Conservation (phyloP, 2,888 invertebrate species). For the Athripsodes cinereus region DNA sequence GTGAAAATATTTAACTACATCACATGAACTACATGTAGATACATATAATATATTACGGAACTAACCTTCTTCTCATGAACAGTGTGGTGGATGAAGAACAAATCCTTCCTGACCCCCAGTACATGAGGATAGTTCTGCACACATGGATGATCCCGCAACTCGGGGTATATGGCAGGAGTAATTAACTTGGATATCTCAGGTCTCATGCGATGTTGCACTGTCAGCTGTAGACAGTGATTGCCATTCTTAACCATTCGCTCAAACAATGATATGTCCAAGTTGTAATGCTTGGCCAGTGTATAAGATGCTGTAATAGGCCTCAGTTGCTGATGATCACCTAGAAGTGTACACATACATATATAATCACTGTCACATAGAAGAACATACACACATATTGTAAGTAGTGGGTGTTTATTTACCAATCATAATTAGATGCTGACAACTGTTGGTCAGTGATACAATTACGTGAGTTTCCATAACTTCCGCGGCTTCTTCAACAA, state of each 20-base stretch:
- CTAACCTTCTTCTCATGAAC: constrained; percentile 29
- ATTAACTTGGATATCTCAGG: constrained; percentile 46
- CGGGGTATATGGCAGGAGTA: constrained; percentile 62
- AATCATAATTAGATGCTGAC: constrained; percentile 80
- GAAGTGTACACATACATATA: neutral
- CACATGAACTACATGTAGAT: neutral
- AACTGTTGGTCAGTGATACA: constrained; percentile 62
- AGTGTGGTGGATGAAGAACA: neutral
- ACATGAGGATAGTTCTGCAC: neutral
- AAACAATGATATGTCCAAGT: constrained; percentile 73
- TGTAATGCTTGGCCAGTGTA: constrained; percentile 56
- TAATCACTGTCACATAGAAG: neutral
- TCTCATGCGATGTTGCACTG: constrained; percentile 73
- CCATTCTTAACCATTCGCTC: constrained; percentile 71
- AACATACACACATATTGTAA: neutral
- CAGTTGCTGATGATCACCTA: constrained; percentile 77
- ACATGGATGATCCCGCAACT: constrained; percentile 37
- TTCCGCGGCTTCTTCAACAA: constrained; percentile 88
- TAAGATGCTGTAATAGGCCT: constrained; percentile 66
- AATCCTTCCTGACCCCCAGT: neutral
- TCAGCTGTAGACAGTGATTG: constrained; percentile 52
- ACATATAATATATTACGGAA: constrained; percentile 29
- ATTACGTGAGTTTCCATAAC: constrained; percentile 81
- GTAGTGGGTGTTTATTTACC: constrained; percentile 40
- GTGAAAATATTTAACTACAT: neutral